Evolutionary conservation across 2,797 vertebrate genomes (phyloP).

Genomic region (Epinephelus awoara): DNA sequence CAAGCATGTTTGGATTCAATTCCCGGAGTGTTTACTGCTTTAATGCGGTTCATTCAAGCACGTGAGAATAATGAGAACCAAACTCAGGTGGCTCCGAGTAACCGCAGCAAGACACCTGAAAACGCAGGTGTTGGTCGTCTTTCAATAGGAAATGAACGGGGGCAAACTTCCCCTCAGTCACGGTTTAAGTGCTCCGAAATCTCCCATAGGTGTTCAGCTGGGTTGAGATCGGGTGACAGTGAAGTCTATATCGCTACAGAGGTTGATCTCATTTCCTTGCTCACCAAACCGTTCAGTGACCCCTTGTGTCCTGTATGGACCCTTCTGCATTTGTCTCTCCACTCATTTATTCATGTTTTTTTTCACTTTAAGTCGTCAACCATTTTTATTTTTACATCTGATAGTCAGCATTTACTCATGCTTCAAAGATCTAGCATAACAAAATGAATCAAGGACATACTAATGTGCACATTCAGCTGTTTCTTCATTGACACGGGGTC

Average conservation of each 20-base stretch:
- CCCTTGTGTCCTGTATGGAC: not conserved
- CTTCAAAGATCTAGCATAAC: not conserved
- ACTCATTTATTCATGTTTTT: conserved; percentile 33
- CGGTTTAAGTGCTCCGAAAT: not conserved
- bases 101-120: conserved; percentile 14
- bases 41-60: conserved; percentile 21
- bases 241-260: not conserved
- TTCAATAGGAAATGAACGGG: conserved; percentile 7
- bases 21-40: conserved; percentile 17
- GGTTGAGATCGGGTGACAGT: conserved; percentile 16
- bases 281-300: conserved; percentile 17
- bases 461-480: conserved; percentile 29
- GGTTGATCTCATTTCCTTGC: conserved; percentile 24
- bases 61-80: conserved; percentile 27
- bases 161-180: not conserved
- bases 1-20: conserved; percentile 13
- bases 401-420: conserved; percentile 42
- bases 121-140: conserved; percentile 2
- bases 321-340: conserved; percentile 13
- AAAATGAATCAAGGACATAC: conserved; percentile 36
- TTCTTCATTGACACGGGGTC: conserved; percentile 8
- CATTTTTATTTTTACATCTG: conserved; percentile 17
- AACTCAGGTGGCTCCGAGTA: conserved; percentile 1
- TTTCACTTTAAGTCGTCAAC: conserved; percentile 15
- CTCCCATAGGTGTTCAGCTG: not conserved